Evolutionary conservation across 1,140 invertebrate genomes (phyloP), one percentile per base, ranked within the genome.

Genomic region (Euschistus heros): DNA sequence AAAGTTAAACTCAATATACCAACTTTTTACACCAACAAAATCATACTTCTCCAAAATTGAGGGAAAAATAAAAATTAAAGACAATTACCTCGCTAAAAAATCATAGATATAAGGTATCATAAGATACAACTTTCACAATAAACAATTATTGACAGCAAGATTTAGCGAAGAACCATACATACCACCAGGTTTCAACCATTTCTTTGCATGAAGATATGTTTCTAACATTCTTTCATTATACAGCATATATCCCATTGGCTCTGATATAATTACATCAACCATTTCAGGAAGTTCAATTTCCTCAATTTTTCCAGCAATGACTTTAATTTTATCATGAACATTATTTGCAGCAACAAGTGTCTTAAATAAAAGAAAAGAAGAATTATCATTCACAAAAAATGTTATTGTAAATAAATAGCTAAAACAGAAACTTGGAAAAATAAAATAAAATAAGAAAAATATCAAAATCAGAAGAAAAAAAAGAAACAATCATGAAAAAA

Each of bases 161-260:
- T 17, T 17, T 15, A 47, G 14, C 2, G 13, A 47, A 5, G 14
- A 3, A 47, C 14, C 2, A 61, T 62, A 66, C 65, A 72, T 73
- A 80, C 92, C 94, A 74, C 86, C 86, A 59, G 92, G 88, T 78
- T 87, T 88, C 15, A 99, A 80, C 92, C 94, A 99, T 74, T 98
- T 98, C 74, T 98, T 97, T 3, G 96, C 95, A 80, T 98, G 95
- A 54, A 99, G 78, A 79, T 96, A 99, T 6, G 94, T 97, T 80
- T 99, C 97, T 67, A 99, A 79, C 97, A 99, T 99, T 69, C 97
- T 82, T 78, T 99, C 97, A 78, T 99, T 99, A 73, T 97, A 97
- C 14, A 99, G 79, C 97, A 99, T 99, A 73, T 99, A 99, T 27
- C 97, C 97, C 97, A 99, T 99, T 0, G 97, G 97, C 78, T 99